A percentile compares a stretch with the other conserved stretches of the same genome.
Conservation (phyloP, 2,113 vertebrate species). For the Mixornis gularis region DNA sequence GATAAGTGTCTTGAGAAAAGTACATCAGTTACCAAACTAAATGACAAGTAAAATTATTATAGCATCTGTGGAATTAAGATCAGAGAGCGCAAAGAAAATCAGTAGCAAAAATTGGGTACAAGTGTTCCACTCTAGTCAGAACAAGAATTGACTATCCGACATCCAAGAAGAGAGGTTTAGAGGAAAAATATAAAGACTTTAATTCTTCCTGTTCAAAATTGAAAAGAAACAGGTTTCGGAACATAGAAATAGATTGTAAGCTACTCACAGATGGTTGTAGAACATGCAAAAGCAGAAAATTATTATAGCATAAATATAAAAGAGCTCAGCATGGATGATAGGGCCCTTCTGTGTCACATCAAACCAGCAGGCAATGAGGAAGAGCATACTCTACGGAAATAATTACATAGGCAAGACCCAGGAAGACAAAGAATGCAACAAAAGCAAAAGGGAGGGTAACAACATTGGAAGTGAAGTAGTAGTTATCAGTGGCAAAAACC, state of each 20-base stretch:
- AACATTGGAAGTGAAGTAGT: not conserved
- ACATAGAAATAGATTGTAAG: not conserved
- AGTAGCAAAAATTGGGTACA: not conserved
- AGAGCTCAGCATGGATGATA: not conserved
- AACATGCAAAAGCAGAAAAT: conserved; percentile 18
- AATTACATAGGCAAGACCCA: conserved; percentile 4
- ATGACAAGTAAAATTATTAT: not conserved
- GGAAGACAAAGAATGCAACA: not conserved
- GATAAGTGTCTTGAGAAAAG: conserved; percentile 14
- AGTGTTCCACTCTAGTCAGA: conserved; percentile 7
- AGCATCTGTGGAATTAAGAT: not conserved
- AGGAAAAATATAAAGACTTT: not conserved
- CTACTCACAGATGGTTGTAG: conserved; percentile 20
- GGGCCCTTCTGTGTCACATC: not conserved
- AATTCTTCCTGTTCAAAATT: conserved; percentile 10
- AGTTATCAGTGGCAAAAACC: not conserved
- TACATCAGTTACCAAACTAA: not conserved
- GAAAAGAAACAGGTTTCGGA: not conserved
- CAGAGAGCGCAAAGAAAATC: not conserved
- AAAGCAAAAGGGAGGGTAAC: not conserved
- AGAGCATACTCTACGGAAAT: not conserved
- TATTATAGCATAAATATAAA: conserved; percentile 26
- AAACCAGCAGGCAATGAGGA: not conserved
- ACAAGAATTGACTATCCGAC: not conserved
- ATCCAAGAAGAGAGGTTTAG: not conserved